Evolutionary conservation across 2,113 vertebrate genomes (phyloP), one percentile per base, ranked within the genome.

Genomic region (Meleagris gallopavo): DNA sequence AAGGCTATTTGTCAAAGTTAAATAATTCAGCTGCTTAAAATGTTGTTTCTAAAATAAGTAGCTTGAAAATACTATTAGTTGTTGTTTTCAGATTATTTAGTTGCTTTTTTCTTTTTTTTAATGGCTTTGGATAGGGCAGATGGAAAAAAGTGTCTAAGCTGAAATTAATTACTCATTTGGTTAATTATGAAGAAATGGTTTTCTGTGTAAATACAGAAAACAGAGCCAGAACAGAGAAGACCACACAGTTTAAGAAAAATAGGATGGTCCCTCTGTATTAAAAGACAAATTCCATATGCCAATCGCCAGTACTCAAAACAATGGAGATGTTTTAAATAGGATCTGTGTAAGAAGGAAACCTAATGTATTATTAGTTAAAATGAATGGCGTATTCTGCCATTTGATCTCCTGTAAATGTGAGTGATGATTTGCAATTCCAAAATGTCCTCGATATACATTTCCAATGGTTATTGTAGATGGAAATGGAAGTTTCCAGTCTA

Each of bases 1-100:
- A 88, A 88, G 66, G 40, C 66, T 95, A 86, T 96, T 92, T 96
- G 82, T 97, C 91, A 91, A 65, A 97, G 62, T 76, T 88, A 90
- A 95, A 88, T 46, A 82, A 38, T 66, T 92, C 90, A 92, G 24
- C 73, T 90, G 88, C 81, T 95, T 95, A 82, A 92, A 62, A 29
- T 82, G 91, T 91, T 92, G 32, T 92, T 93, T 93, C 70, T 43
- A 72, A 92, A 91, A 86, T n/a, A 32, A 60, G 41, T 43, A 60
- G 57, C 92, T 82, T 94, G 34, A 71, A 89, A 89, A 91, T 84
- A 83, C 30, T 89, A 34, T 10, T 72, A 41, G 32, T 86, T 84
- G 52, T 69, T 30, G 10, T 65, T 84, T 71, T 76, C 34, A 60
- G 29, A 16, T 82, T 84, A 27, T 77, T 67, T 50, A 14, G 2